Conservation (phyloP, 2,797 vertebrate species). For the Myotis planiceps region DNA sequence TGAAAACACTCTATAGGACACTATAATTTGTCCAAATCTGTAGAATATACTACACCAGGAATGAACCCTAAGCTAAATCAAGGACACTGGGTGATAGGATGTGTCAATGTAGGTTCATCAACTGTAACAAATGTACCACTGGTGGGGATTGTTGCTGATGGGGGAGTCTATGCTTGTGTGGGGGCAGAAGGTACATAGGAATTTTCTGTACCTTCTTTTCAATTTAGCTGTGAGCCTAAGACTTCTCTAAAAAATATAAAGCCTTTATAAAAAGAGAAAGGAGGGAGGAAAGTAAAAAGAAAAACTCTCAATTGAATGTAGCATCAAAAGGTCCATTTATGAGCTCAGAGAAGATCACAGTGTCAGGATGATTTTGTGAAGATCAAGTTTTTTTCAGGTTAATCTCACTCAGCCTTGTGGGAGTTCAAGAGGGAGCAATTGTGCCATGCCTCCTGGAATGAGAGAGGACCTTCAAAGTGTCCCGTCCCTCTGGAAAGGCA, state of each 20-base stretch:
- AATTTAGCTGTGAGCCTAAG: neutral
- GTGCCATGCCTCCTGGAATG: neutral
- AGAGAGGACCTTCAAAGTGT: neutral
- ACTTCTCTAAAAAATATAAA: neutral
- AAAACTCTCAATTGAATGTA: neutral
- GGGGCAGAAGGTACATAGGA: neutral
- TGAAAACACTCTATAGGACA: neutral
- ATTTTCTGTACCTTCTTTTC: neutral
- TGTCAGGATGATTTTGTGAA: neutral
- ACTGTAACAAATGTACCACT: neutral
- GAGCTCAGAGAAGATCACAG: slow-evolving; percentile 41
- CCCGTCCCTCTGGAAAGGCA: neutral
- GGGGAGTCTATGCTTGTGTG: neutral
- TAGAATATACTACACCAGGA: neutral
- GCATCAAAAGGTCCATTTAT: neutral
- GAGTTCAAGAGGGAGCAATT: neutral
- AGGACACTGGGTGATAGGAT: neutral
- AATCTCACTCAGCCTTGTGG: neutral
- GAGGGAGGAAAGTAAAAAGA: neutral
- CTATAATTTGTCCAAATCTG: neutral
- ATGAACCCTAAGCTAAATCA: neutral
- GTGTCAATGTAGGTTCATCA: neutral
- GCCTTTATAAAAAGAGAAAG: neutral
- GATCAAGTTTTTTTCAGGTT: neutral
- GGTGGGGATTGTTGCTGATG: neutral